Percentiles rank a stretch among this genome's conserved stretches.
phyloP scores from a whole-genome alignment of 1,140 invertebrate genomes.

The Rhynchophorus ferrugineus region DNA sequence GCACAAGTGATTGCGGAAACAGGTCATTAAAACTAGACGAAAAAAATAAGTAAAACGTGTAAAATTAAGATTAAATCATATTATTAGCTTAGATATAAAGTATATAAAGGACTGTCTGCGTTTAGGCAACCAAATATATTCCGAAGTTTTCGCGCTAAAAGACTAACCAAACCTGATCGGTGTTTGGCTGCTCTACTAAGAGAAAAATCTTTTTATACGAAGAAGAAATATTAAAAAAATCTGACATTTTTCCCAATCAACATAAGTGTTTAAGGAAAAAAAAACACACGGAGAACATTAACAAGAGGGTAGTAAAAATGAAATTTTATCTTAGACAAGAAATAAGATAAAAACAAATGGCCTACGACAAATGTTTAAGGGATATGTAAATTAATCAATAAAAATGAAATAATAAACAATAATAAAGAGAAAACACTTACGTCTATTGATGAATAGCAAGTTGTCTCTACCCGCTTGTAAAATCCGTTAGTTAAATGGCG shows the following conservation, averaged over 20 bases:
- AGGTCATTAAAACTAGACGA: constrained; percentile 16
- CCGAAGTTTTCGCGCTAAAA: neutral
- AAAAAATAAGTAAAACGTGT: too few species aligned
- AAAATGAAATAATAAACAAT: too few species aligned
- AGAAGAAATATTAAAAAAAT: constrained; percentile 6
- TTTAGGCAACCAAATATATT: constrained; percentile 18
- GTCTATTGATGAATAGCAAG: neutral
- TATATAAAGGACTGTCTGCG: constrained; percentile 10
- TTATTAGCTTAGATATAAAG: constrained; percentile 9
- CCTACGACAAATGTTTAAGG: constrained; percentile 3
- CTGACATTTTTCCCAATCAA: constrained; percentile 6
- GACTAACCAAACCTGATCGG: neutral
- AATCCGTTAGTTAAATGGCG: constrained; percentile 17
- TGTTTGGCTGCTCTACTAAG: neutral
- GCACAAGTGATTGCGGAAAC: constrained; percentile 16
- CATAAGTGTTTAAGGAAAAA: constrained; percentile 8
- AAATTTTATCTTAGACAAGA: constrained; percentile 2
- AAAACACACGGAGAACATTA: neutral
- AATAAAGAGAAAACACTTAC: too few species aligned
- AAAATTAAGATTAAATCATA: constrained; percentile 18
- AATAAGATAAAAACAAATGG: constrained; percentile 11
- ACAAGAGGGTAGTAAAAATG: constrained; percentile 15
- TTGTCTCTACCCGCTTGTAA: constrained; percentile 21
- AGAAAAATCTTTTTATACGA: neutral
- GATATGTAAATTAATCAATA: neutral